Evolutionary conservation across 2,888 invertebrate genomes (phyloP).

Genomic region (Sesia bembeciformis): DNA sequence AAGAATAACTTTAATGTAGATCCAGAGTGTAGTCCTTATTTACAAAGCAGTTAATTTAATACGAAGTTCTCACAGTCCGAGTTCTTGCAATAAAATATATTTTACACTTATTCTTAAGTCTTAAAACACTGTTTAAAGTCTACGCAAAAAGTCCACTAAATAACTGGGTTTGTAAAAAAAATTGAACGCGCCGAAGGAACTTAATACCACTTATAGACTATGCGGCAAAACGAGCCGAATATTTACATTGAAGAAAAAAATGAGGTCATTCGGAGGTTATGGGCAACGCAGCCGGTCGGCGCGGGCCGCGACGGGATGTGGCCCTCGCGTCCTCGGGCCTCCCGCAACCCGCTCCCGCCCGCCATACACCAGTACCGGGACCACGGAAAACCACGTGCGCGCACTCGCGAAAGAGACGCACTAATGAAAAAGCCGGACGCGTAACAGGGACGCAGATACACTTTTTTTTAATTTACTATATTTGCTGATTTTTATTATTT

Average conservation of each 20-base stretch:
- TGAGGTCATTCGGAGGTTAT: conserved; percentile 73
- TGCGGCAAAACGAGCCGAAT: conserved; percentile 70
- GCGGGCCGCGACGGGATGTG: conserved; percentile 70
- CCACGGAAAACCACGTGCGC: conserved; percentile 63
- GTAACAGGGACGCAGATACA: conserved; percentile 37
- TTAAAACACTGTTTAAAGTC: conserved; percentile 16
- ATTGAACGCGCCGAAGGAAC: conserved; percentile 57
- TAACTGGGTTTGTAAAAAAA: conserved; percentile 26
- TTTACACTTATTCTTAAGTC: too few relatives aligned
- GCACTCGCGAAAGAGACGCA: conserved; percentile 46
- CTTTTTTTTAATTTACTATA: conserved; percentile 73
- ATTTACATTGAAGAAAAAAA: conserved; percentile 74
- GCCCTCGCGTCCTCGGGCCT: conserved; percentile 17
- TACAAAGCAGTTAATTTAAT: too few relatives aligned
- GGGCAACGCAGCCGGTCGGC: conserved; percentile 71
- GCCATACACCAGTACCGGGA: conserved; percentile 19
- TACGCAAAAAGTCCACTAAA: conserved; percentile 39
- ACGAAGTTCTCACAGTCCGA: too few relatives aligned
- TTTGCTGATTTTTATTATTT: conserved; percentile 72
- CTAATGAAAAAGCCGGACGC: conserved; percentile 12
- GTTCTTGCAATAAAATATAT: too few relatives aligned
- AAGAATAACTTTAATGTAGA: too few relatives aligned
- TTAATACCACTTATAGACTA: conserved; percentile 71
- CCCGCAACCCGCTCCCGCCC: conserved; percentile 22
- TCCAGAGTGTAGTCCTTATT: too few relatives aligned